Base-by-base conservation (phyloP, 2,888 invertebrate genomes). In the Suillia variegata region DNA sequence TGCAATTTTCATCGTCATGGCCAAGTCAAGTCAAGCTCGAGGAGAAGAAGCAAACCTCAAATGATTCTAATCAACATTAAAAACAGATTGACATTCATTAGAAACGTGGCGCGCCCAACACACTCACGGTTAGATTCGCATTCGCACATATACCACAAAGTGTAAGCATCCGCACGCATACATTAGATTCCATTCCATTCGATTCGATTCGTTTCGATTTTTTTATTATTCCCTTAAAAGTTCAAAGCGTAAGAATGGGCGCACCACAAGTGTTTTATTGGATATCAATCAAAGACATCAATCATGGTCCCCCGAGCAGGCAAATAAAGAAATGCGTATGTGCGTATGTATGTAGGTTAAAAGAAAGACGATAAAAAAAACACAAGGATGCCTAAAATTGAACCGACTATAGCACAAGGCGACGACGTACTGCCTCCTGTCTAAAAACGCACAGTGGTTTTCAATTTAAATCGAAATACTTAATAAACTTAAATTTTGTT, bases 261-360 rank as follows among this genome's bases (percentile, higher is more conserved):
- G 45, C 24, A 58, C 50, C 17, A 5, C 31, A 38, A 38, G 52
- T 52, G 58, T 63, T 61, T 51, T 52, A 63, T 70, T 62, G 62
- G 64, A 69, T 70, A 67, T 66, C 69, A 69, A 70, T 70, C 71
- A 70, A 67, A 61, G 58, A 63, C 62, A 62, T 64, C 69, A 63
- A 62, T 63, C 67, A 64, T 52, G 51, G 38, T 42, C 54, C 59
- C 62, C 58, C 50, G 61, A 58, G 60, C 56, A 42, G 24, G 31
- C 50, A 47, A 70, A 67, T 70, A 66, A 50, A 49, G 50, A 26
- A 26, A 6, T 26, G 26, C 26, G 26, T 26, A 5, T 6, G 26
- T 26, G 26, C 10, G 26, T 5, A n/a, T n/a, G n/a, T n/a, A 31
- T 5, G 31, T 12, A 31, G 31, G 6, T 8, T 31, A 31, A 8